Percentiles rank a stretch among this genome's conserved stretches.
These are phyloP conservation scores for Leptarthrus brevirostris DNA, from an alignment of 2,888 invertebrate species.

Conservation along the genomic window DNA sequence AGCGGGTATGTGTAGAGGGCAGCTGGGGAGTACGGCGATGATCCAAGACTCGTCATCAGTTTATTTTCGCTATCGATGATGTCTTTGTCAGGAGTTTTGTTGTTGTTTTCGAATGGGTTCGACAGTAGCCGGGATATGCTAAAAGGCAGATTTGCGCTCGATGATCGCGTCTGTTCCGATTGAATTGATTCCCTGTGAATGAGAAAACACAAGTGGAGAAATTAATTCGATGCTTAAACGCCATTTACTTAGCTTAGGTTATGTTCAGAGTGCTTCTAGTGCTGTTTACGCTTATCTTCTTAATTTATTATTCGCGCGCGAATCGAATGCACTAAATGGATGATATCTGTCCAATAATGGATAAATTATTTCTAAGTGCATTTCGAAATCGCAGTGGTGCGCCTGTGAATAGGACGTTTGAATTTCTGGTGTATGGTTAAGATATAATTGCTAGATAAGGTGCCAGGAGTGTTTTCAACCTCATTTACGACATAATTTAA, in stretches of 20 bases:
- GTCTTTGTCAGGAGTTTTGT: slow-evolving; percentile 64
- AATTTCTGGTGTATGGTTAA: neutral
- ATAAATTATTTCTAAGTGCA: slow-evolving; percentile 38
- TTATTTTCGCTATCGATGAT: slow-evolving; percentile 63
- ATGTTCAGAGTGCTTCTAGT: slow-evolving; percentile 4
- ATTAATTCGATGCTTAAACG: slow-evolving; percentile 48
- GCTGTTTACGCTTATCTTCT: slow-evolving; percentile 41
- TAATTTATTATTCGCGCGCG: slow-evolving; percentile 53
- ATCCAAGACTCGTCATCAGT: slow-evolving; percentile 65
- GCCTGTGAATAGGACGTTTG: neutral
- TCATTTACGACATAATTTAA: slow-evolving; percentile 1
- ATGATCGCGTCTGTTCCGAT: slow-evolving; percentile 68
- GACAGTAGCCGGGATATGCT: slow-evolving; percentile 84
- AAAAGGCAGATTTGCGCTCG: slow-evolving; percentile 74
- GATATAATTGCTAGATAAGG: neutral
- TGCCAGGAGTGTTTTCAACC: neutral
- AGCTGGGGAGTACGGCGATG: slow-evolving; percentile 64
- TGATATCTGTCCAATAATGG: slow-evolving; percentile 33
- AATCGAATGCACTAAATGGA: slow-evolving; percentile 50
- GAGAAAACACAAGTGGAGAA: slow-evolving; percentile 49
- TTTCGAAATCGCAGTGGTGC: neutral
- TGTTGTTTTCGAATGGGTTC: slow-evolving; percentile 75
- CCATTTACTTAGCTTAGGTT: slow-evolving; percentile 48
- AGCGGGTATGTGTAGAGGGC: slow-evolving; percentile 67
- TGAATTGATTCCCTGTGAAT: slow-evolving; percentile 67